Evolutionary conservation across 2,888 invertebrate genomes (phyloP), one percentile per base, ranked within the genome.

Genomic region (Cephus rjabovi): DNA sequence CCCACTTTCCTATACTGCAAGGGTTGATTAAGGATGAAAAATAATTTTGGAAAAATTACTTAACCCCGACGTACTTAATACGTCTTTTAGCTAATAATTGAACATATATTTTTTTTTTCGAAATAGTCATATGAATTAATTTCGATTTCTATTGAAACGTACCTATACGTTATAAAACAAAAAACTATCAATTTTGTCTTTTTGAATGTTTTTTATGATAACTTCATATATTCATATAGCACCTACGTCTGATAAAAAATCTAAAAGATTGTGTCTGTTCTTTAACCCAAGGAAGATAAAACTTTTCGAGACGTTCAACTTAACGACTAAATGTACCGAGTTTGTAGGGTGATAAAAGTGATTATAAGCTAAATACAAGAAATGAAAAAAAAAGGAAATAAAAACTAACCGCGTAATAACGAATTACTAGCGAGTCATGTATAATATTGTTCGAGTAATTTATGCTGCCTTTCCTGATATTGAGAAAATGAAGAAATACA

Each of bases 401-500:
- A 56, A 56, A 56, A 56, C 23, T 56, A 56, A 56, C 56, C 56
- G 56, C 56, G 56, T 56, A 56, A 56, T 56, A 56, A 56, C 56
- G 56, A 56, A 9, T 23, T 56, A 56, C 23, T 56, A 56, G 56
- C 56, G 56, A 56, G 2, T 56, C 56, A 56, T 23, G 56, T 56
- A 56, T 56, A 56, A 56, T 56, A 56, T 56, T 6, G 86, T 86
- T 86, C 84, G 83, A 83, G 84, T 84, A 85, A 85, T 83, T 83
- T 84, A 83, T 85, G 86, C 86, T 86, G 86, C 85, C 85, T 85
- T 86, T 83, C 80, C 82, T 81, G 81, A 83, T 9, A 23, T 73
- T 83, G 77, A 86, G 76, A 79, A 79, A 79, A 77, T 30, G 4
- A 15, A 40, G 6, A 56, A 23, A 56, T 56, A 56, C 56, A 56